Base-by-base conservation (phyloP, 2,797 vertebrate species). In the Epinephelus awoara region DNA sequence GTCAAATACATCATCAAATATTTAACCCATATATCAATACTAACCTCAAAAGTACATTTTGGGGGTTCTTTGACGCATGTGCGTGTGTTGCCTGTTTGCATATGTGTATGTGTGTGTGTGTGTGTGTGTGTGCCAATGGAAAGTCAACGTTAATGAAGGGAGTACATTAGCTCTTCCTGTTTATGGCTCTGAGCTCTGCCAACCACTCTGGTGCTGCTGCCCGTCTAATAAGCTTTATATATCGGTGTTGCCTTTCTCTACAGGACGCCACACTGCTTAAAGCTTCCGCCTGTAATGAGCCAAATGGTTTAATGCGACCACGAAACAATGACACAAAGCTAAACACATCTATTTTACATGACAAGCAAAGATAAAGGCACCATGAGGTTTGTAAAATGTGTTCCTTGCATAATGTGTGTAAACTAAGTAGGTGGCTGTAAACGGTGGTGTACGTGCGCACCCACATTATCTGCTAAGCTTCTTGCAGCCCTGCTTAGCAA, bases 161-260 rank as follows among this genome's bases (percentile, higher is more conserved):
- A 85, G 79, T 75, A 68, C 87, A 86, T 89, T 77, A 84, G 81
- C 46, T 47, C 85, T 88, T 87, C 78, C 83, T 85, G 85, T 92
- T 89, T 80, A 78, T 75, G 64, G 72, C 70, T 55, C 27, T 18
- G 51, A 49, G 44, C 50, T 77, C 18, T 54, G 58, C 57, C 71
- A 79, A 58, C 62, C 69, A 75, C 82, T 79, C 59, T 49, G 79
- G 75, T 64, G 77, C 77, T 72, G 21, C 71, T 23, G 67, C 54
- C 84, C 17, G 70, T 64, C 75, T 89, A 81, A 87, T 54, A 69
- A 70, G 76, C 67, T 82, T 81, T 52, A 50, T 58, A 62, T 58
- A 62, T 59, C 25, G 17, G 70, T 40, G 75, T 75, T 62, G 69
- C 69, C 79, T 85, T 81, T 85, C 89, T 72, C 80, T 9, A 40